Conservation (phyloP, 1,140 invertebrate species). For the Bombus pascuorum region DNA sequence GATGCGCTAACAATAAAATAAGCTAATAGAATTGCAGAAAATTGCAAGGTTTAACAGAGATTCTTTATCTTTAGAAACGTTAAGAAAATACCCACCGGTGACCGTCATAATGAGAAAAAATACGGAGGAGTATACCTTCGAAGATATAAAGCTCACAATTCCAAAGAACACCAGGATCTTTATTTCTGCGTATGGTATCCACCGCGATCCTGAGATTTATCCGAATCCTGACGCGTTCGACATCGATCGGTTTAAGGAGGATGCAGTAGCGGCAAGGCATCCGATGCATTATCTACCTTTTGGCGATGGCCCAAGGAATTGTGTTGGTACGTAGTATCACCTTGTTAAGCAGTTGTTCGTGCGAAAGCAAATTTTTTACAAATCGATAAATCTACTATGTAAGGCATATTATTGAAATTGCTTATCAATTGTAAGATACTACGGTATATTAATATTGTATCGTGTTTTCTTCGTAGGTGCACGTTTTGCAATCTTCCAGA, state of each 20-base stretch:
- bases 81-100: constrained; percentile 16
- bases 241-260: not conserved
- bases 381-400: too few relatives aligned
- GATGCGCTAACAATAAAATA: not conserved
- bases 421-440: not conserved
- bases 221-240: constrained; percentile 32
- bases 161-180: constrained; percentile 12
- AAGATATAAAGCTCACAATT: not conserved
- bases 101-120: not conserved
- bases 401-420: too few relatives aligned
- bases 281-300: constrained; percentile 32
- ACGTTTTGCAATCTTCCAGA: constrained; percentile 80
- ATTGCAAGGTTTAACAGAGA: not conserved
- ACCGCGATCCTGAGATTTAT: constrained; percentile 33
- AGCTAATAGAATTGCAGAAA: not conserved
- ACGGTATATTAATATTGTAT: not conserved
- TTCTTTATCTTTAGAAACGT: constrained; percentile 1
- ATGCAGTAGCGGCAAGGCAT: not conserved
- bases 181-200: constrained; percentile 8
- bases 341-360: not conserved
- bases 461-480: constrained; percentile 24
- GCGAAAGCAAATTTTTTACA: too few relatives aligned
- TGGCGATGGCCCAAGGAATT: constrained; percentile 38
- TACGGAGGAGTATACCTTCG: constrained; percentile 10
- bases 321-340: constrained; percentile 31